Evolutionary conservation across 2,888 invertebrate species (phyloP).

Genomic region (Dichetophora obliterata): DNA sequence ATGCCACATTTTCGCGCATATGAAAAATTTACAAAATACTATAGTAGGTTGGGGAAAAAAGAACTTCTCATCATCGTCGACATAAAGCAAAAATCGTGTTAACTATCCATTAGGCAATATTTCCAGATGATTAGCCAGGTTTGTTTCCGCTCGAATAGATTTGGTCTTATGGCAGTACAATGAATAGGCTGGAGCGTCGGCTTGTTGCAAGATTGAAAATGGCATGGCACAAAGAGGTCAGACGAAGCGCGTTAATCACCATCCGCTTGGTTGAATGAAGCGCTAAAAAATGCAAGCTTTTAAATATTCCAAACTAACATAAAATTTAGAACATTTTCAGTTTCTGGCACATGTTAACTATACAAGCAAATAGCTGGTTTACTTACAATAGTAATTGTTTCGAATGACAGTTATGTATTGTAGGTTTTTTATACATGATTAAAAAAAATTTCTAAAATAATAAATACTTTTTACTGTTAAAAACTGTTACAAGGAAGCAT

Average conservation of each 20-base stretch:
- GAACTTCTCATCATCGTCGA: neutral
- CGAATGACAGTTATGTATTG: no score
- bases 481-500: no score
- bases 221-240: neutral
- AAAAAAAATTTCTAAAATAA: no score
- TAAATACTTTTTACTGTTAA: no score
- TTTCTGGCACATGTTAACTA: neutral
- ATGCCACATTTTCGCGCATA: neutral
- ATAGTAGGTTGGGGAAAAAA: neutral
- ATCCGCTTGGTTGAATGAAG: neutral
- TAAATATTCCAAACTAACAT: neutral
- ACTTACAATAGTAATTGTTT: no score
- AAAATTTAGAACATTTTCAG: neutral
- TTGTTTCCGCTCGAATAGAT: conserved; percentile 43
- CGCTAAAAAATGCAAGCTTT: neutral
- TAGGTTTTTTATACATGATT: no score
- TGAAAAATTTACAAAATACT: conserved; percentile 31
- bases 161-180: neutral
- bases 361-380: no score
- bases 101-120: conserved; percentile 62
- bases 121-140: conserved; percentile 59
- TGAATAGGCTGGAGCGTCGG: neutral
- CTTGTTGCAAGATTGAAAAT: neutral
- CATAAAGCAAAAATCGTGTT: conserved; percentile 60
- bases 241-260: neutral